Evolutionary conservation across 1,140 invertebrate species (phyloP).

Genomic region (Panagrolaimus sp.): DNA sequence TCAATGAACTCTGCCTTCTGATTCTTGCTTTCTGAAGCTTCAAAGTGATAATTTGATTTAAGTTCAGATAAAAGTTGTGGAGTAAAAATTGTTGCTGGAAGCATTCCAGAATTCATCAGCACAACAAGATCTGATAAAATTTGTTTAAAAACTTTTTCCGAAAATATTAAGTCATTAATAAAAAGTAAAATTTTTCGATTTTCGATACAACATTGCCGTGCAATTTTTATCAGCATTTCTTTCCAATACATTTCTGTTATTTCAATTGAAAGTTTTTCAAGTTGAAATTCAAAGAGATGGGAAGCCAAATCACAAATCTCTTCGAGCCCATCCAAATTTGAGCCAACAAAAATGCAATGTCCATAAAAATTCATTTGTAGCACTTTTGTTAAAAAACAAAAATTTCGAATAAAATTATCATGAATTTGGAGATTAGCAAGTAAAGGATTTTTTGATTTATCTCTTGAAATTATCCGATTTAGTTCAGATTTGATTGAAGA

Average conservation of each 20-base stretch:
- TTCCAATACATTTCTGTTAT: slow-evolving; percentile 27
- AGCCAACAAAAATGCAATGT: slow-evolving; percentile 32
- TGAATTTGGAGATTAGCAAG: background rate
- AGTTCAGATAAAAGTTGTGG: slow-evolving; percentile 21
- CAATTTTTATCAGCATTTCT: slow-evolving; percentile 32
- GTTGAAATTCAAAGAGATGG: slow-evolving; percentile 14
- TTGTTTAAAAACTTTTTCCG: slow-evolving; percentile 16
- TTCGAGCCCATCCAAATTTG: slow-evolving; percentile 22
- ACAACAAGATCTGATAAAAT: slow-evolving; percentile 31
- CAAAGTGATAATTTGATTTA: background rate
- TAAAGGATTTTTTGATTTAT: background rate
- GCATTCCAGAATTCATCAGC: slow-evolving; percentile 30
- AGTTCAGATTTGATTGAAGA: background rate
- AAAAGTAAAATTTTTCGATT: slow-evolving; percentile 23
- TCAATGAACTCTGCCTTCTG: slow-evolving; percentile 20
- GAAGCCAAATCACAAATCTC: slow-evolving; percentile 33
- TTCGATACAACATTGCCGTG: slow-evolving; percentile 8
- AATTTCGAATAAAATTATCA: slow-evolving; percentile 25
- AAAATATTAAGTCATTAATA: slow-evolving; percentile 30
- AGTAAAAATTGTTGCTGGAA: slow-evolving; percentile 31
- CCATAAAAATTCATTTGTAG: slow-evolving; percentile 28
- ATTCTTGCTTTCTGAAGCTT: background rate
- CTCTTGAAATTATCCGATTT: background rate
- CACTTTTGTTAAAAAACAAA: slow-evolving; percentile 31
- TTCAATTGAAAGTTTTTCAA: slow-evolving; percentile 19